Evolutionary conservation across 2,113 vertebrate species (phyloP).

Genomic region (Isichthys henryi): DNA sequence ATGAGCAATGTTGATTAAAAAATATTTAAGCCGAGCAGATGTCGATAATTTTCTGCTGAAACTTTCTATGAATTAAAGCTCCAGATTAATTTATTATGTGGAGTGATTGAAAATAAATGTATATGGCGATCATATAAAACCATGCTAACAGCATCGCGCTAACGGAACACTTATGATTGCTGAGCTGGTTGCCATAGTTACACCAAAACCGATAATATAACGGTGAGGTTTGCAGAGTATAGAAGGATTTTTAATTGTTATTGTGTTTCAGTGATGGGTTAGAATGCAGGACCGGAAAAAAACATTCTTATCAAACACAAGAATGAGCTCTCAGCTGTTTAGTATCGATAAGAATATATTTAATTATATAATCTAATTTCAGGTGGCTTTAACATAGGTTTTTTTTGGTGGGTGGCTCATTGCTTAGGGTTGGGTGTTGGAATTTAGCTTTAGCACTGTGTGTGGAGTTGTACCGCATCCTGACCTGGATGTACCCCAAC

Average conservation of each 20-base stretch:
- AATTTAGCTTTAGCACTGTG: not conserved
- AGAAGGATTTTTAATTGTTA: not conserved
- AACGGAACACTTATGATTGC: not conserved
- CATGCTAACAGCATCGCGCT: not conserved
- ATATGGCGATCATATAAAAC: not conserved
- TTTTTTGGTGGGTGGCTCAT: not conserved
- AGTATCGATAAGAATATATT: not conserved
- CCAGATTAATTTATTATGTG: not conserved
- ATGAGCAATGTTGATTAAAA: not conserved
- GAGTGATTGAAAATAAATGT: not conserved
- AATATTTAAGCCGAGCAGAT: not conserved
- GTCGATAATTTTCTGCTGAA: not conserved
- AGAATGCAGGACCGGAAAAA: not conserved
- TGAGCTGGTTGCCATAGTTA: not conserved
- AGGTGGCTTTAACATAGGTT: not conserved
- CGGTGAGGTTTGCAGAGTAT: not conserved
- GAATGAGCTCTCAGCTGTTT: not conserved
- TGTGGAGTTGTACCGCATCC: not conserved
- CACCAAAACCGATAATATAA: not conserved
- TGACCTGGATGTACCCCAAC: not conserved
- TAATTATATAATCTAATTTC: not conserved
- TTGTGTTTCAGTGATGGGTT: not conserved
- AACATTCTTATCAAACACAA: not conserved
- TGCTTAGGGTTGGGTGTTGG: not conserved
- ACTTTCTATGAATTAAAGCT: not conserved